These are phyloP conservation scores for Cyprinodon variegatus DNA, from an alignment of 2,113 vertebrate genomes.

Conservation along the genomic window DNA sequence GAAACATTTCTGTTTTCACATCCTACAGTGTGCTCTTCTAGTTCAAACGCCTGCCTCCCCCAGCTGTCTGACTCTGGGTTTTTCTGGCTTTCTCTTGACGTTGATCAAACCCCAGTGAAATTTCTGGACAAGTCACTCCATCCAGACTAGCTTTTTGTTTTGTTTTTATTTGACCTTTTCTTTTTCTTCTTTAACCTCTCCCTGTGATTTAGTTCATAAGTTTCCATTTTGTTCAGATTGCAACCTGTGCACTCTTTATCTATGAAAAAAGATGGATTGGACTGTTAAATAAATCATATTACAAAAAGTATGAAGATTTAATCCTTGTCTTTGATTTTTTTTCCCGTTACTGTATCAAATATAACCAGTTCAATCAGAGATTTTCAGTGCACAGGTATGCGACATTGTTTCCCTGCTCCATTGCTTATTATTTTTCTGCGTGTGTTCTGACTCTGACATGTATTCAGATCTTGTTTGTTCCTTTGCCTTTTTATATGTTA, in stretches of 20 bases:
- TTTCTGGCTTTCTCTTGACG: conserved; percentile 88
- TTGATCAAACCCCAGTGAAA: conserved; percentile 84
- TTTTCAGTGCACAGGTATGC: conserved; percentile 78
- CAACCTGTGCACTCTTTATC: conserved; percentile 90
- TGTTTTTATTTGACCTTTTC: conserved; percentile 25
- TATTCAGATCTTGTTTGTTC: conserved; percentile 57
- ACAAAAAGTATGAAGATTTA: too few species aligned
- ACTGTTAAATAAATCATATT: too few species aligned
- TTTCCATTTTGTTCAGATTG: conserved; percentile 76
- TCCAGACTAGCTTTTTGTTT: conserved; percentile 70
- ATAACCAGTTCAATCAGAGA: conserved; percentile 49
- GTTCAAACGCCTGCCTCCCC: conserved; percentile 57
- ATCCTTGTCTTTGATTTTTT: too few species aligned
- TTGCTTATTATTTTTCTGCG: conserved; percentile 65
- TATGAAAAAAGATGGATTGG: conserved; percentile 66
- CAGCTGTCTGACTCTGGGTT: conserved; percentile 95
- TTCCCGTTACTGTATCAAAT: neutral
- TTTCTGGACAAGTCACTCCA: conserved; percentile 81
- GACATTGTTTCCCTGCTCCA: conserved; percentile 72
- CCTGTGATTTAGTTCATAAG: conserved; percentile 55
- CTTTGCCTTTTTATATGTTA: conserved; percentile 39
- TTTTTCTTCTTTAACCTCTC: conserved; percentile 23
- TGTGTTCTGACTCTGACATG: conserved; percentile 60
- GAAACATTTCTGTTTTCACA: conserved; percentile 21
- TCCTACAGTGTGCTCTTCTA: conserved; percentile 17